Evolutionary conservation across 2,113 vertebrate species (phyloP).

Genomic region (Chrysemys picta): DNA sequence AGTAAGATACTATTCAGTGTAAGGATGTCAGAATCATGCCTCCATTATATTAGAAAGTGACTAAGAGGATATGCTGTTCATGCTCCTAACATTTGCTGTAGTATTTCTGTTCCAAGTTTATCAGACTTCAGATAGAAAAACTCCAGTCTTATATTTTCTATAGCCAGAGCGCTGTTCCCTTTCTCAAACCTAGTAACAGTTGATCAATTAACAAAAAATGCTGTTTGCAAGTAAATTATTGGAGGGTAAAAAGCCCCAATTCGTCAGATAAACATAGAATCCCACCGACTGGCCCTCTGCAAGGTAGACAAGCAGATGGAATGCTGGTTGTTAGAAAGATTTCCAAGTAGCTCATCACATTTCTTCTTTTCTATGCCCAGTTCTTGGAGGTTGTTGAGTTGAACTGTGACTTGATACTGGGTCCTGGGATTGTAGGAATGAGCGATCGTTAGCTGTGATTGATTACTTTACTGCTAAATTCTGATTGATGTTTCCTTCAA

Average conservation of each 20-base stretch:
- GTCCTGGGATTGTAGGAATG: slow-evolving; percentile 50
- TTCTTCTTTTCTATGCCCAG: not conserved
- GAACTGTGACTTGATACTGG: slow-evolving; percentile 45
- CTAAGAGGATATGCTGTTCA: not conserved
- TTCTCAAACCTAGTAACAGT: slow-evolving; percentile 15
- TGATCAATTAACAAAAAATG: not conserved
- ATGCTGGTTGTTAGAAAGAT: slow-evolving; percentile 37
- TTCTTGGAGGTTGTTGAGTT: slow-evolving; percentile 42
- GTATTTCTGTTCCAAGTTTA: not conserved
- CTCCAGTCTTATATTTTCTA: not conserved
- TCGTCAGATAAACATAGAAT: not conserved
- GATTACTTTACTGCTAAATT: slow-evolving; percentile 72
- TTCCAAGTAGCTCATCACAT: not conserved
- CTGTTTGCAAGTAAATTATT: not conserved
- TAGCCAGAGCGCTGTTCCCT: not conserved
- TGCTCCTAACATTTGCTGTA: not conserved
- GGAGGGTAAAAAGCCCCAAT: not conserved
- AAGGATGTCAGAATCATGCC: not conserved
- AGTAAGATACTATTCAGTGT: not conserved
- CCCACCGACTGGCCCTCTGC: not conserved
- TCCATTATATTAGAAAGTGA: not conserved
- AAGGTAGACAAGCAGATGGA: not conserved
- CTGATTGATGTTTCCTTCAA: slow-evolving; percentile 72
- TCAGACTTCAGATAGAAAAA: not conserved
- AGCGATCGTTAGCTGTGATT: slow-evolving; percentile 68